phyloP scores from a whole-genome alignment of 2,888 invertebrate species.

The Andrena haemorrhoa region DNA sequence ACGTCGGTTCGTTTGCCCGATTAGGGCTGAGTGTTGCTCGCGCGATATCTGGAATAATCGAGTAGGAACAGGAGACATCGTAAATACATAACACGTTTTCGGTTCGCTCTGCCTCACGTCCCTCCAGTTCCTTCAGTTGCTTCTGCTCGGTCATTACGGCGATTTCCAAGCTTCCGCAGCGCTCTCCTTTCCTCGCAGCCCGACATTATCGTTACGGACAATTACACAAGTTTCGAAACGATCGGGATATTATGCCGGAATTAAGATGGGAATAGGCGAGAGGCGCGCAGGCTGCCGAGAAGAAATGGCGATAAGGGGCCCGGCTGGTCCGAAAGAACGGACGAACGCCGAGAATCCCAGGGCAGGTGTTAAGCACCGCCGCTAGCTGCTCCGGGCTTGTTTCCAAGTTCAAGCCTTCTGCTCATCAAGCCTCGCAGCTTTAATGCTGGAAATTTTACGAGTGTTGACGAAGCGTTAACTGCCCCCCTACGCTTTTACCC shows the following conservation, averaged over 20 bases:
- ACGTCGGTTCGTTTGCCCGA: background rate
- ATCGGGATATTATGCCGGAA: slow-evolving; percentile 52
- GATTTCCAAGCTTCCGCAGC: background rate
- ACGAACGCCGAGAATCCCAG: slow-evolving; percentile 66
- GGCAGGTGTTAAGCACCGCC: slow-evolving; percentile 70
- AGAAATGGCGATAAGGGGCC: slow-evolving; percentile 30
- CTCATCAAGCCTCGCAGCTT: slow-evolving; percentile 59
- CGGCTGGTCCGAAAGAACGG: slow-evolving; percentile 29
- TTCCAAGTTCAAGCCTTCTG: slow-evolving; percentile 62
- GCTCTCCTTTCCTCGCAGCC: background rate
- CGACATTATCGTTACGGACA: slow-evolving; percentile 56
- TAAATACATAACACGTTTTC: slow-evolving; percentile 23
- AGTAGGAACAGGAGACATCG: background rate
- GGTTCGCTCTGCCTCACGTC: background rate
- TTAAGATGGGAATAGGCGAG: slow-evolving; percentile 33
- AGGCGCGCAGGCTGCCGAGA: background rate
- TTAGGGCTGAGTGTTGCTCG: background rate
- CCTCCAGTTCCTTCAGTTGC: background rate
- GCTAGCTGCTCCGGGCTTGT: slow-evolving; percentile 59
- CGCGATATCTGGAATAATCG: slow-evolving; percentile 2
- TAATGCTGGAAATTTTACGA: slow-evolving; percentile 78
- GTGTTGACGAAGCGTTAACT: slow-evolving; percentile 74
- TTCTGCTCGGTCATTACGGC: background rate
- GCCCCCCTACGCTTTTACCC: slow-evolving; percentile 51
- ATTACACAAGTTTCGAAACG: slow-evolving; percentile 59